Evolutionary conservation across 2,888 invertebrate genomes (phyloP), one percentile per base, ranked within the genome.

Genomic region (Thymelicus lineola): DNA sequence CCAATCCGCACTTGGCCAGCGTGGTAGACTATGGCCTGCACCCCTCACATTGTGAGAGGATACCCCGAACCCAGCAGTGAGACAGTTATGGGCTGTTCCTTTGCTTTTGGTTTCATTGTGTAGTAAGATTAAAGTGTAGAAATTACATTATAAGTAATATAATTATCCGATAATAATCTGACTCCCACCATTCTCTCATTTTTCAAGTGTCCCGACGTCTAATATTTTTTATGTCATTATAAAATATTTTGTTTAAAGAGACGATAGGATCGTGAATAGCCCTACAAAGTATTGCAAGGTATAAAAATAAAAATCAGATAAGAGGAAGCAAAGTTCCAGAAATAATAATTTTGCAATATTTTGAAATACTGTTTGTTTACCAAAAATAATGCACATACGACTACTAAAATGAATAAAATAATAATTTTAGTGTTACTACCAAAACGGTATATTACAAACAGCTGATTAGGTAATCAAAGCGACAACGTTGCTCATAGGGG

Each of bases 401-500:
- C 20, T 53, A 17, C 50, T 17, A 7, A 35, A 55, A 10, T 0
- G 1, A 55, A 20, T 0, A 55, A 35, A 50, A 12, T 20, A 55
- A 12, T 4, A 55, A 9, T 12, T 35, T 35, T 55, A 28, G 28
- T 55, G 14, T 28, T 14, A 55, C 35, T 55, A 14, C 55, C 20
- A 9, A 6, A 42, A 53, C 7, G 6, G 4, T 17, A 50, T 50
- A 50, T 6, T 17, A 50, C 5, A 53, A 1, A 20, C 20, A 53
- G 53, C 20, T 53, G 53, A 53, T 53, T 53, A 53, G 57, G 15
- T 36, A 57, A 57, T 53, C 17, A 20, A 53, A 20, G 53, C 53
- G 53, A 20, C 62, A 50, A 62, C 12, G 63, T 48, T 62, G 48
- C 53, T 53, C 63, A 53, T 50, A 50, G 48, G 60, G 36, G 66